Evolutionary conservation across 1,140 invertebrate genomes (phyloP), one percentile per base, ranked within the genome.

Genomic region (Aphidius ervi): DNA sequence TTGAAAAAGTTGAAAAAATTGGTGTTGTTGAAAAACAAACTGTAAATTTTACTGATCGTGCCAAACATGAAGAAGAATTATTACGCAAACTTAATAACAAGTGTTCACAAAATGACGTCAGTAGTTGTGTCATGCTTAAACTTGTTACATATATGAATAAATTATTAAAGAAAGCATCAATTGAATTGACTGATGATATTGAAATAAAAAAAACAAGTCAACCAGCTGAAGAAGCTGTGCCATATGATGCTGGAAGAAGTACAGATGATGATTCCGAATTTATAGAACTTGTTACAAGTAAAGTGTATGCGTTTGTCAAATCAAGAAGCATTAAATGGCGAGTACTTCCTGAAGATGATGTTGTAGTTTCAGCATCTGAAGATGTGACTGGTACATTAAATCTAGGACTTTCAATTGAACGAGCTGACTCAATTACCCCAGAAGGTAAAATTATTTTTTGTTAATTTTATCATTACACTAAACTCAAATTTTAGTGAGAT

Each of bases 121-220:
- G 87, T 40, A 87, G 89, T 16, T 93, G 90, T 69, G 86, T 90
- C 63, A 90, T 91, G 81, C 77, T 90, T 5, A 91, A 92, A 74
- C 72, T 91, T 60, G 86, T 91, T 5, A 87, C 87, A 2, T 91
- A 92, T 68, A 89, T 91, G 79, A 91, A 93, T 75, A 82, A 86
- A 54, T 82, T 92, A 67, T 77, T 92, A 70, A 89, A 91, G 72
- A 93, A 91, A 61, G 86, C 88, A 0, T 85, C 86, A 50, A 83
- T 92, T 65, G 87, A 90, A 68, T 70, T 90, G 5, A 85, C 86
- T 37, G 89, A 91, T 39, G 88, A 88, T 64, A 79, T 92, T 48
- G 87, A 90, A 73, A 88, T 93, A 52, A 85, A 87, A 6, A 87
- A 91, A 72, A 88, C 87, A n/a, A 85, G 85, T 52, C 77, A 77